These are phyloP conservation scores for Steatornis caripensis DNA, from an alignment of 2,113 vertebrate species.

Conservation along the genomic window DNA sequence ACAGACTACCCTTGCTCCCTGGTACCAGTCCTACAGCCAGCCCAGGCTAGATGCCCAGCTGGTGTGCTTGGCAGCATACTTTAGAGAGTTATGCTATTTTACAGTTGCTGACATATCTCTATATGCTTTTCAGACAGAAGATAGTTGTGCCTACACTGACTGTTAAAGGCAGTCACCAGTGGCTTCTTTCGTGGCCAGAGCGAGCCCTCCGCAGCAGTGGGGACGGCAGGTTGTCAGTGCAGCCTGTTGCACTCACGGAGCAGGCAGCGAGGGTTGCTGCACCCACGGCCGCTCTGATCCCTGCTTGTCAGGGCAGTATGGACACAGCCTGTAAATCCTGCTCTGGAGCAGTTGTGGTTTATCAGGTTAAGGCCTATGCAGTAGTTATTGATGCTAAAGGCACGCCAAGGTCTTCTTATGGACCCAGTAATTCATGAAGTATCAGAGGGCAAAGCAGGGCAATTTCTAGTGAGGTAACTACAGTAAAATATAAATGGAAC, in stretches of 20 bases:
- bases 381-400: background rate
- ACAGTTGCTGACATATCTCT: background rate
- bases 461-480: constrained; percentile 1
- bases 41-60: background rate
- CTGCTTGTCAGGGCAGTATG: fast-evolving
- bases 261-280: background rate
- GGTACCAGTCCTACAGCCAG: background rate
- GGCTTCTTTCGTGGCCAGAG: background rate
- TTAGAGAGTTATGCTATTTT: background rate
- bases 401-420: background rate
- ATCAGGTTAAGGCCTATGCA: background rate
- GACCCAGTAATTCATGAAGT: background rate
- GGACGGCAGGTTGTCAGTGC: fast-evolving
- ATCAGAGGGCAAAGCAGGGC: constrained; percentile 5
- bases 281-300: background rate
- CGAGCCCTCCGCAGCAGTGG: background rate
- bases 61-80: no score
- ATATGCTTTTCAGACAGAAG: background rate
- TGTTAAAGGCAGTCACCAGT: background rate
- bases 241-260: background rate
- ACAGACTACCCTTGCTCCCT: background rate
- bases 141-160: background rate
- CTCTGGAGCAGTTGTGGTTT: background rate
- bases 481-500: constrained; percentile 30
- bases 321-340: background rate